A percentile compares a stretch with the other conserved stretches of the same genome.
Evolutionary conservation across 2,888 invertebrate genomes (phyloP).

Genomic region (Hirtodrosophila confusa): DNA sequence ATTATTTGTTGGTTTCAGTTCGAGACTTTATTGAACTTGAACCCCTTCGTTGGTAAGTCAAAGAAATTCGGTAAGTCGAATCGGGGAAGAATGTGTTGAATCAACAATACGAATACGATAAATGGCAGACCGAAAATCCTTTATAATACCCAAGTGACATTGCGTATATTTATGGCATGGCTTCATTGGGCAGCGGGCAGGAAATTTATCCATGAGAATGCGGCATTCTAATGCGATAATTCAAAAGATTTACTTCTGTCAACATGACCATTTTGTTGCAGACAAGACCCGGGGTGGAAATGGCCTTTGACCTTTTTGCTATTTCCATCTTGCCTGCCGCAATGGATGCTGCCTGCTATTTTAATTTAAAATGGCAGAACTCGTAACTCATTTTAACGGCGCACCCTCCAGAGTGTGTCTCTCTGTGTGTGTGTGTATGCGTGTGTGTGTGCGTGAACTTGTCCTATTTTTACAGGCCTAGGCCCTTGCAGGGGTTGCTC

Average conservation of each 20-base stretch:
- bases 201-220: conserved; percentile 73
- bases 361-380: conserved; percentile 83
- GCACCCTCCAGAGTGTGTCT: conserved; percentile 60
- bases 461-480: conserved; percentile 76
- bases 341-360: conserved; percentile 68
- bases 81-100: conserved; percentile 39
- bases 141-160: conserved; percentile 74
- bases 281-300: conserved; percentile 64
- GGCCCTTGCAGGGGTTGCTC: conserved; percentile 71
- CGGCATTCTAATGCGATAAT: conserved; percentile 81
- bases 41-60: not conserved
- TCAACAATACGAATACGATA: conserved; percentile 55
- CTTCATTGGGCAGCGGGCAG: conserved; percentile 69
- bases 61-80: not conserved
- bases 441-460: conserved; percentile 59
- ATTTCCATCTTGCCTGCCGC: conserved; percentile 59
- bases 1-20: conserved; percentile 9
- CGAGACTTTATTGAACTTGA: conserved; percentile 11
- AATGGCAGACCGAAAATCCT: conserved; percentile 67
- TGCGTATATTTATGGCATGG: conserved; percentile 77
- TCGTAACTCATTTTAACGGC: conserved; percentile 83
- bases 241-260: conserved; percentile 84
- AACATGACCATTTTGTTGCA: conserved; percentile 81
- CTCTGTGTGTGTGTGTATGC: conserved; percentile 16
- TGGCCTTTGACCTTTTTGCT: conserved; percentile 72